phyloP scores from a whole-genome alignment of 2,888 invertebrate genomes.

The Bhutanitis thaidina region DNA sequence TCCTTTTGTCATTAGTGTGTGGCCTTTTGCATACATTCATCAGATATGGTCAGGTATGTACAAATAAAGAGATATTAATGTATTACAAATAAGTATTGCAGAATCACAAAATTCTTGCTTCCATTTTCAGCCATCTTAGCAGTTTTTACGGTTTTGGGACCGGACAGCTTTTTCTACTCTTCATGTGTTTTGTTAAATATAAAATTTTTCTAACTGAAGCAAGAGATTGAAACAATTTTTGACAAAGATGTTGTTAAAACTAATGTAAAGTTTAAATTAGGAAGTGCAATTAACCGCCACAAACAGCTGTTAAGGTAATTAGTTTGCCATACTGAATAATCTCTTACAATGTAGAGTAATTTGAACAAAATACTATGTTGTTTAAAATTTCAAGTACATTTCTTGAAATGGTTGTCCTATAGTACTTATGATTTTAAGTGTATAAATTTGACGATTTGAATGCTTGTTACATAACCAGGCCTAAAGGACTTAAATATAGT shows the following conservation, averaged over 20 bases:
- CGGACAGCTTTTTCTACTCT: constrained; percentile 22
- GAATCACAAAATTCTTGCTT: no score
- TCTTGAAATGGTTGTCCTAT: no score
- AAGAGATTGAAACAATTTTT: constrained; percentile 15
- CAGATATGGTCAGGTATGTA: constrained; percentile 19
- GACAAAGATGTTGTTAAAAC: neutral
- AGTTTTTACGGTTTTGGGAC: constrained; percentile 20
- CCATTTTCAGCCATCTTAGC: neutral
- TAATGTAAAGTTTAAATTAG: constrained; percentile 3
- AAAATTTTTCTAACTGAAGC: constrained; percentile 16
- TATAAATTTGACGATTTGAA: no score
- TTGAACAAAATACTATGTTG: no score
- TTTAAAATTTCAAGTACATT: no score
- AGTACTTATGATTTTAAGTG: no score
- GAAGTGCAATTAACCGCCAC: neutral
- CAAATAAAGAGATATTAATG: neutral
- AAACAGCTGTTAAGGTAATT: constrained; percentile 5
- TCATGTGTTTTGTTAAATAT: constrained; percentile 21
- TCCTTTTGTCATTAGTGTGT: constrained; percentile 7
- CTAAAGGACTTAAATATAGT: no score
- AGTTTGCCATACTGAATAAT: neutral
- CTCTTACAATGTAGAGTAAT: no score
- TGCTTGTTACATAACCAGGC: no score
- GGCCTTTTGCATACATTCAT: constrained; percentile 17
- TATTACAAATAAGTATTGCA: neutral